Evolutionary conservation across 2,797 vertebrate genomes (phyloP).

Genomic region (Denticeps clupeoides): DNA sequence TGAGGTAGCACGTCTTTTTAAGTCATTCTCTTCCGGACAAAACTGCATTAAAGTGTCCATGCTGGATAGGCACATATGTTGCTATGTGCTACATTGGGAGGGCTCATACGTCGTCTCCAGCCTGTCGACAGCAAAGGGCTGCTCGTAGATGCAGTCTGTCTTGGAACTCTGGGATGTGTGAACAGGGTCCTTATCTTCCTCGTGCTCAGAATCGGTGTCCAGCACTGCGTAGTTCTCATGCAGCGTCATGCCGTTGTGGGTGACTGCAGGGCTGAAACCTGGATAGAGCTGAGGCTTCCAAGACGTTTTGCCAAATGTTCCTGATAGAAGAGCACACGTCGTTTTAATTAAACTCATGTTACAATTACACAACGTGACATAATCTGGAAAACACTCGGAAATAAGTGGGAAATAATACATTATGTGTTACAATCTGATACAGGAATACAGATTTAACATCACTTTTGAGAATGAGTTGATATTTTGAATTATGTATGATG

Average conservation of each 20-base stretch:
- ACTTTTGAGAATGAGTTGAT: no score
- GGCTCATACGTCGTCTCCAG: conserved; percentile 51
- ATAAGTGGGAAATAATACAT: no score
- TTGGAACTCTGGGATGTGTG: conserved; percentile 37
- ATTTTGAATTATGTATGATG: no score
- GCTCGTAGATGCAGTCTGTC: conserved; percentile 54
- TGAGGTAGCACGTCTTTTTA: conserved; percentile 78
- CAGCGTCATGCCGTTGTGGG: conserved; percentile 46
- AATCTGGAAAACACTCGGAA: no score
- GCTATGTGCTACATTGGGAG: conserved; percentile 62
- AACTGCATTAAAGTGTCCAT: conserved; percentile 18
- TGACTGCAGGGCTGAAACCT: conserved; percentile 35
- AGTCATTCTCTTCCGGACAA: conserved; percentile 35
- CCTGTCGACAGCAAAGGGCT: conserved; percentile 57
- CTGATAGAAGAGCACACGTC: conserved; percentile 47
- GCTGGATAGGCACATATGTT: conserved; percentile 11
- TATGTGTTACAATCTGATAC: no score
- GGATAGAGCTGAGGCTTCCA: conserved; percentile 67
- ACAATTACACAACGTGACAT: no score
- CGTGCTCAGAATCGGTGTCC: conserved; percentile 56
- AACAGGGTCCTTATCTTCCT: conserved; percentile 38
- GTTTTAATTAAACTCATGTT: background rate
- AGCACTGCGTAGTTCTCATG: conserved; percentile 53
- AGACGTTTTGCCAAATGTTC: conserved; percentile 86
- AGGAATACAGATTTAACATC: no score